A percentile compares a stretch with the other conserved stretches of the same genome.
Evolutionary conservation across 2,888 invertebrate species (phyloP).

Genomic region (Diarsia brunnea): DNA sequence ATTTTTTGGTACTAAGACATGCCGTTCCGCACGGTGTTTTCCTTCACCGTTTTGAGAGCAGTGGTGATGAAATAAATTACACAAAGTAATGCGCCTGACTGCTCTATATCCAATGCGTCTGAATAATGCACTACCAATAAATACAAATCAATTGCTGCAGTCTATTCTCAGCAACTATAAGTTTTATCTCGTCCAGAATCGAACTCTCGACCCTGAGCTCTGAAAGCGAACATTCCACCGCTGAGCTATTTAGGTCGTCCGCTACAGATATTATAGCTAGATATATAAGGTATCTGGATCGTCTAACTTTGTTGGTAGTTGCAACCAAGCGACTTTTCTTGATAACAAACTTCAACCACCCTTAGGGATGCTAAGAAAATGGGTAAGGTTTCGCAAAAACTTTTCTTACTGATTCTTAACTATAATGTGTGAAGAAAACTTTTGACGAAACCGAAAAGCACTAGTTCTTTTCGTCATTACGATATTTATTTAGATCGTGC

Average conservation of each 20-base stretch:
- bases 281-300: neutral
- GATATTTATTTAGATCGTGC: no score
- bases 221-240: constrained; percentile 37
- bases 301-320: neutral
- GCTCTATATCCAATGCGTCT: no score
- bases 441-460: no score
- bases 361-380: neutral
- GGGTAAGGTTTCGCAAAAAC: neutral
- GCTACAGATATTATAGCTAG: constrained; percentile 1
- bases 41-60: no score
- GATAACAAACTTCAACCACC: neutral
- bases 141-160: neutral
- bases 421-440: neutral
- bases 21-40: no score
- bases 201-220: constrained; percentile 41
- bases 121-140: no score
- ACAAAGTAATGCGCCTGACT: no score
- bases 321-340: no score
- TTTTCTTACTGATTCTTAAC: neutral
- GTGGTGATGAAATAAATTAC: no score
- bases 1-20: no score
- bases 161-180: constrained; percentile 22
- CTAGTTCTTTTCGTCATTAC: no score
- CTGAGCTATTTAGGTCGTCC: constrained; percentile 35
- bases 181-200: constrained; percentile 45